A percentile compares a stretch with the other conserved stretches of the same genome.
These are phyloP conservation scores for Orchesella cincta DNA, from an alignment of 1,140 invertebrate species.

Conservation along the genomic window DNA sequence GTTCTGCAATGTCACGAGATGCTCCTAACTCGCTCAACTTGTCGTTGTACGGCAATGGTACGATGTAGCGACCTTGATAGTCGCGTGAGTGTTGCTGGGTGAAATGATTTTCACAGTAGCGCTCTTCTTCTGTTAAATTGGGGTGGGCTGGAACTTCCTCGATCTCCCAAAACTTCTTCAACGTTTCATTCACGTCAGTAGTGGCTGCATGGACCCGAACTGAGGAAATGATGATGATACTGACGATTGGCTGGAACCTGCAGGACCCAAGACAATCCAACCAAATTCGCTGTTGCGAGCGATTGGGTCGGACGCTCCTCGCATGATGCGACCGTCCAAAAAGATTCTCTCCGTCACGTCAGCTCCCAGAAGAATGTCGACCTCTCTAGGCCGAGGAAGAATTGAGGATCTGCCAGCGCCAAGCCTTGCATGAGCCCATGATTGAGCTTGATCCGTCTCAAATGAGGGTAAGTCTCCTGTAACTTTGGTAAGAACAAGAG, in stretches of 20 bases:
- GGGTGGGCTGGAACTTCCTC: slow-evolving; percentile 37
- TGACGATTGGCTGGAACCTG: not conserved
- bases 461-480: no score
- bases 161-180: slow-evolving; percentile 53
- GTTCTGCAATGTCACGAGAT: slow-evolving; percentile 17
- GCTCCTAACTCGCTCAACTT: slow-evolving; percentile 33
- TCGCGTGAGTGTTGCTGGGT: slow-evolving; percentile 33
- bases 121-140: slow-evolving; percentile 36
- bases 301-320: not conserved
- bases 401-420: no score
- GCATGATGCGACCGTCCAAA: not conserved
- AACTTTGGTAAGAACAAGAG: no score
- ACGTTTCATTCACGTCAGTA: not conserved
- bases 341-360: not conserved
- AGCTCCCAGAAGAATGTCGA: not conserved
- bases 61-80: slow-evolving; percentile 46
- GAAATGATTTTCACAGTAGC: slow-evolving; percentile 49
- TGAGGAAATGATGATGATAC: not conserved
- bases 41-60: slow-evolving; percentile 51
- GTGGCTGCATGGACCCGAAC: not conserved
- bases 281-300: not conserved
- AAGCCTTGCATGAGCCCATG: no score
- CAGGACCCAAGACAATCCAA: not conserved
- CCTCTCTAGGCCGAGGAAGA: no score
- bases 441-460: no score